Base-by-base conservation (phyloP, 2,888 invertebrate genomes). In the Cephonodes hylas region DNA sequence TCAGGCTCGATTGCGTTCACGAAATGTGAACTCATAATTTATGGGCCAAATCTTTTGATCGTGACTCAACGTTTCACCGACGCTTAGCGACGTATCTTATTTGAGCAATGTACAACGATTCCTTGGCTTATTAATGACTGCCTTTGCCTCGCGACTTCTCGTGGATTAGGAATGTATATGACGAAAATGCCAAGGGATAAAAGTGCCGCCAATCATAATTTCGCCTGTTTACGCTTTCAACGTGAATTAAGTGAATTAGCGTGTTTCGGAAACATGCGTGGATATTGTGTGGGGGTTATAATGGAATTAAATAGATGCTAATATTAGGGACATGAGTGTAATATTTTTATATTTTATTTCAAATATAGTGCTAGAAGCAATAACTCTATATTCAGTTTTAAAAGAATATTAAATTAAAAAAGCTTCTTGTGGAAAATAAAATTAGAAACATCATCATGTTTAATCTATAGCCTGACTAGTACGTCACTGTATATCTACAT, bases 21-120 rank as follows among this genome's bases (percentile, higher is more conserved):
- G 74, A 75, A 77, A 76, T 67, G 71, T 69, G 64, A 70, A 67
- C 74, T 71, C 75, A 79, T 79, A 72, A 77, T 80, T 79, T 77
- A 75, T 76, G 73, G 46, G 59, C 15, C 31, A 34, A 59, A 23
- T 46, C 38, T 48, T 48, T 59, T 59, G 46, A 59, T 59, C 42
- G 22, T 59, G 59, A 59, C 34, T 38, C 64, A 23, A 27, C 58
- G 62, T 65, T 67, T 62, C 57, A 67, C 60, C 64, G 48, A 23
- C 46, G 46, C 27, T 59, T 46, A 59, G 23, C 15, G 27, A 18
- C 59, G 45, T 48, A 59, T 46, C 38, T 31, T 59, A 48, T 59
- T 59, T 59, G 46, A 22, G 38, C 34, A 53, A 53, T 31, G 31
- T 31, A 53, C 48, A 48, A 27, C 53, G 53, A 53, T 27, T 53